Base-by-base conservation (phyloP, 2,797 vertebrate genomes). In the Enteromius fasciolatus region DNA sequence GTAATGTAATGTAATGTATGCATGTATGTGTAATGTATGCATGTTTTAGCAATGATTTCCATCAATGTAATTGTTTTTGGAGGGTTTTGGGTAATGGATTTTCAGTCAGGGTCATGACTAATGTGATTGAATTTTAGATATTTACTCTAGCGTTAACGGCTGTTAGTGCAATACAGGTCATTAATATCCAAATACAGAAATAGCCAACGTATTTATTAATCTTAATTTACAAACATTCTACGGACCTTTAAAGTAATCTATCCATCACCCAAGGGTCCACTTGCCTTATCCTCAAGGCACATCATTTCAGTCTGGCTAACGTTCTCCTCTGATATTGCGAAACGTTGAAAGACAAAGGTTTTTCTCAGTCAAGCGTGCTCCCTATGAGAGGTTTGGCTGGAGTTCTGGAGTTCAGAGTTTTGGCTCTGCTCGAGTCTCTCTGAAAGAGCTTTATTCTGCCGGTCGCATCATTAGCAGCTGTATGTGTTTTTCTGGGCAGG, bases 401-500 rank as follows among this genome's bases (percentile, higher is more conserved):
- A 70, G 31, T 50, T 78, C 76, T 78, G 63, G 75, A 64, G 39
- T 74, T 74, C 36, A 81, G 70, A 48, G 70, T 68, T 83, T 77
- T 83, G 73, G 81, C 39, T 68, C 20, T 3, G 77, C 14, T 77
- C 15, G 20, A 39, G 33, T 81, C 57, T 75, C 70, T 75, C 57
- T 18, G 46, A 48, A 64, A 59, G 20, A 48, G 81, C 15, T 77
- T 82, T 70, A 36, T 61, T 25, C 52, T 76, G 63, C 64, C 81
- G 61, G 81, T 83, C 41, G 23, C 81, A 77, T 77, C 81, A 83
- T 83, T 77, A 83, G 81, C 54, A 44, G 48, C 63, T 68, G 64
- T 79, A 68, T 79, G 61, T 67, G 77, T 79, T 67, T 78, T 67
- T 79, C 63, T 79, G 63, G 31, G 46, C 64, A 25, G 28, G 48